Conservation (phyloP, 2,113 vertebrate genomes). For the Fregata magnificens region DNA sequence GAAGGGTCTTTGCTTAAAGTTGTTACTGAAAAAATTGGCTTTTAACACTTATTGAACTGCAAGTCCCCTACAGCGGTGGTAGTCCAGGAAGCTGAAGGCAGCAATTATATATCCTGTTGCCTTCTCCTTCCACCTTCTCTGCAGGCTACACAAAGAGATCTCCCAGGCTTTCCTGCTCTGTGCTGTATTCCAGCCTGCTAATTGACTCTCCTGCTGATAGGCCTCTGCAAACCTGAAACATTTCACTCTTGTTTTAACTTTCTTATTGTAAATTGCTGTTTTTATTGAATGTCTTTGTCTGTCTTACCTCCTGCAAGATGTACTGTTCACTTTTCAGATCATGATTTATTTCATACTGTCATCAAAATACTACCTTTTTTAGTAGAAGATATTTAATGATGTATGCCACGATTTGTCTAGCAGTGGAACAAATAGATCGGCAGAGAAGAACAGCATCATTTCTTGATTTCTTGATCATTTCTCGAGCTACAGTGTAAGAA, state of each 20-base stretch:
- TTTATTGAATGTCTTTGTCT: background rate
- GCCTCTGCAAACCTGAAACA: background rate
- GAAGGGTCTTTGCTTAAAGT: background rate
- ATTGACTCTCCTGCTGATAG: background rate
- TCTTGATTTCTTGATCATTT: too few species aligned
- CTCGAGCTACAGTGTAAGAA: background rate
- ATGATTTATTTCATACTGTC: background rate
- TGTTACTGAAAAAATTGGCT: background rate
- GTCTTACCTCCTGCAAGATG: background rate
- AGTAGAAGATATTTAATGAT: background rate
- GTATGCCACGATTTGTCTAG: background rate
- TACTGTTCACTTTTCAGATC: background rate
- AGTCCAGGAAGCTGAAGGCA: background rate
- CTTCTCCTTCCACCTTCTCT: background rate
- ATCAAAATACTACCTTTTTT: background rate
- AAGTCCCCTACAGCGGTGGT: background rate
- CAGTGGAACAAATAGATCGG: background rate
- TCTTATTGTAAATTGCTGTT: background rate
- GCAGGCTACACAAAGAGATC: background rate
- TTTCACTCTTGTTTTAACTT: background rate
- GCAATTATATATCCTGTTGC: background rate
- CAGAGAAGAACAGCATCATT: background rate
- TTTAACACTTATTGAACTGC: background rate
- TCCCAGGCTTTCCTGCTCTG: background rate
- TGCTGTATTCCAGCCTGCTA: background rate